Evolutionary conservation across 2,113 vertebrate species (phyloP), one percentile per base, ranked within the genome.

Genomic region (Ariopsis seemanni): DNA sequence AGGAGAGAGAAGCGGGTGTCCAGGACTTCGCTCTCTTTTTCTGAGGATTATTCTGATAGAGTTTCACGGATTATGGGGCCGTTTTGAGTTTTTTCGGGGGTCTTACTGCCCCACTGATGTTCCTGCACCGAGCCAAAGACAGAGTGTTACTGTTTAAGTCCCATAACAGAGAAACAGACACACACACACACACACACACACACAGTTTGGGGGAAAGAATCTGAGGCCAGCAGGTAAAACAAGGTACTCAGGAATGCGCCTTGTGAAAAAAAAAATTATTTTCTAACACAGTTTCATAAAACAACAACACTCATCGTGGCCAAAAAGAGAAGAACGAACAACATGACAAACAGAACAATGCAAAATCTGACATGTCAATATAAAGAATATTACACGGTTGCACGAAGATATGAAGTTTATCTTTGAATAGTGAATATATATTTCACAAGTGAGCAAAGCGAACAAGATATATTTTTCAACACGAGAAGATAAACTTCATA

Each of bases 21-120:
- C 92, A 93, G 90, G 92, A 85, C 85, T 88, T 88, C 90, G 91
- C 88, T 92, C 86, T 90, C 80, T 25, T 22, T 81, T 62, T 91
- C 89, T 22, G 34, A 87, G 94, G 94, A 95, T 96, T 95, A 96
- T 94, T 94, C 94, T 94, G 90, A 93, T 95, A 94, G 93, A 92
- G 94, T 95, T 95, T 95, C 94, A 95, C 89, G 92, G 94, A 90
- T 95, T 94, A 94, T 92, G 90, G 91, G 93, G 90, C 91, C 30
- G 75, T 34, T 72, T 58, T 84, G 89, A 79, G 92, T 88, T 85
- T 87, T 91, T 50, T 58, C 53, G 83, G 90, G 92, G 89, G 87
- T 85, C 92, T 92, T 90, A 90, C 85, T 90, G 90, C 75, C 92
- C 90, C 60, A 88, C 90, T 90, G 52, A 67, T 17, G 55, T 82